Conservation (phyloP, 2,113 vertebrate genomes). For the Platycercus adscitus region DNA sequence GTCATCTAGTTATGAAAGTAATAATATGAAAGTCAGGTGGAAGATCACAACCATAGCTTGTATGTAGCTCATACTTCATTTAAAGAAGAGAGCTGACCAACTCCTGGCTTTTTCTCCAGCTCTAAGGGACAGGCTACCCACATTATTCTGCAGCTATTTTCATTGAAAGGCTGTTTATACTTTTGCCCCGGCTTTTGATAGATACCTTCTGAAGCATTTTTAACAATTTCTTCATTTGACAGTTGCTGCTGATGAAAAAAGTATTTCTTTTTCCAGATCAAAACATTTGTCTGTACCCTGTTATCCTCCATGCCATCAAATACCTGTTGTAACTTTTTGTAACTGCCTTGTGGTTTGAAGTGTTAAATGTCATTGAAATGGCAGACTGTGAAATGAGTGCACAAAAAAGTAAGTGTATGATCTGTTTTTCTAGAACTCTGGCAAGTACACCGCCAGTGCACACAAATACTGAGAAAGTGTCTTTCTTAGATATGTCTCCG, state of each 20-base stretch:
- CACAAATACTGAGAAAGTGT: neutral
- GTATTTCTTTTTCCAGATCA: neutral
- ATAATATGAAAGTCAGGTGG: neutral
- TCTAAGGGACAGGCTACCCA: neutral
- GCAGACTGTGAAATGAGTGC: neutral
- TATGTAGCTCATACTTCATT: neutral
- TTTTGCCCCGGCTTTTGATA: neutral
- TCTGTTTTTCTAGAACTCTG: neutral
- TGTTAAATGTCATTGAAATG: conserved; percentile 26
- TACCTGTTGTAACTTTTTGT: neutral
- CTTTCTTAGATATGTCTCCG: neutral
- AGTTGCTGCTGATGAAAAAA: neutral
- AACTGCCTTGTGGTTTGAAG: neutral
- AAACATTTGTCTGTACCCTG: neutral
- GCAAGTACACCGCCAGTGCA: neutral
- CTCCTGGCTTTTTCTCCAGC: neutral
- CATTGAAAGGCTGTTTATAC: neutral
- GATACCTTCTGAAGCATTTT: neutral
- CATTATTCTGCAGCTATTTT: neutral
- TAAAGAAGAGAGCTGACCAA: neutral
- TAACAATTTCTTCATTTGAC: neutral
- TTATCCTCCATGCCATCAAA: neutral
- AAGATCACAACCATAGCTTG: neutral
- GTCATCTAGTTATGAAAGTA: neutral
- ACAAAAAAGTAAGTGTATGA: neutral